Evolutionary conservation across 1,140 invertebrate species (phyloP).

Genomic region (Pomacea maculata): DNA sequence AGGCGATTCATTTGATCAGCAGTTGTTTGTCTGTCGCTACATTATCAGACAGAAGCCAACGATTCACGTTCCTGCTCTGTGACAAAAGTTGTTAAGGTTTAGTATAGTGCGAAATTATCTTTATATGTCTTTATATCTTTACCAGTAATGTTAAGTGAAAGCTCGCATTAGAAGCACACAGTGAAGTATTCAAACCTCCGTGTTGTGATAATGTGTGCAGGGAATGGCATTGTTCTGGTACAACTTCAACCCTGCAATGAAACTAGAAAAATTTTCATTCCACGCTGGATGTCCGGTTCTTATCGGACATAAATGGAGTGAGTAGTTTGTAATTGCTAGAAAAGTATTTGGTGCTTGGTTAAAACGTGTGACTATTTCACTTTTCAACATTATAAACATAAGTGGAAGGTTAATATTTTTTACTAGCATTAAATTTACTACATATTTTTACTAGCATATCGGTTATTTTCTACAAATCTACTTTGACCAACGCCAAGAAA

Average conservation of each 20-base stretch:
- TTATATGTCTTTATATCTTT: too few relatives aligned
- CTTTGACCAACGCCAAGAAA: too few relatives aligned
- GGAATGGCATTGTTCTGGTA: slow-evolving; percentile 33
- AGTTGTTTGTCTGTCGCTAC: neutral
- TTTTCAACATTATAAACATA: too few relatives aligned
- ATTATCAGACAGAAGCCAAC: neutral
- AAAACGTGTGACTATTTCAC: too few relatives aligned
- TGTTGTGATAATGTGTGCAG: slow-evolving; percentile 22
- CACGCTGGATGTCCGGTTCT: slow-evolving; percentile 24
- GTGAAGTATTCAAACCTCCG: neutral
- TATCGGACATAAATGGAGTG: slow-evolving; percentile 22
- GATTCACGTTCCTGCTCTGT: neutral
- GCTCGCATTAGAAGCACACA: neutral
- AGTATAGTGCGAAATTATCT: neutral
- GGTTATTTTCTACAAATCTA: too few relatives aligned
- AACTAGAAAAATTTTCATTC: neutral
- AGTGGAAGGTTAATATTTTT: too few relatives aligned
- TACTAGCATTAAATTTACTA: too few relatives aligned
- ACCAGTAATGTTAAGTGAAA: too few relatives aligned
- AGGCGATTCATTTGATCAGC: neutral
- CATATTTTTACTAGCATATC: too few relatives aligned
- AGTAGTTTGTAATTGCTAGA: neutral
- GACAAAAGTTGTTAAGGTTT: neutral
- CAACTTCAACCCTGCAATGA: slow-evolving; percentile 13
- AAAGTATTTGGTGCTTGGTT: too few relatives aligned